Percentiles rank a stretch among this genome's conserved stretches.
phyloP scores from a whole-genome alignment of 2,797 vertebrate species.

The Sus cebifrons region DNA sequence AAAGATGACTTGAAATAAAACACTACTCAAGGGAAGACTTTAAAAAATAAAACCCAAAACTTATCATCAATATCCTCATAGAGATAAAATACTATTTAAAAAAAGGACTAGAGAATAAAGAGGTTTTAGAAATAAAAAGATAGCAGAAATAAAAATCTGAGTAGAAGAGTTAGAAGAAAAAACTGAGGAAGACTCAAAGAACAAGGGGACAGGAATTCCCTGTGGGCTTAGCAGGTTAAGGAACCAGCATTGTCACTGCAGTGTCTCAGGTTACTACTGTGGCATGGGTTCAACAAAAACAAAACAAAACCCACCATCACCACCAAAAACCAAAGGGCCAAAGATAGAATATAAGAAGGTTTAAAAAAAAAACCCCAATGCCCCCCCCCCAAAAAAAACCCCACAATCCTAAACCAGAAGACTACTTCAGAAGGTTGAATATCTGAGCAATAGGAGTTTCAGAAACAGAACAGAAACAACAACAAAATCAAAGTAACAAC shows the following conservation, averaged over 20 bases:
- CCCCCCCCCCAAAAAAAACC: background rate
- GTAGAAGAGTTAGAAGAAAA: background rate
- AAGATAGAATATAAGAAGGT: background rate
- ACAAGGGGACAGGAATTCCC: background rate
- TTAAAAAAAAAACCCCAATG: background rate
- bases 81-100: background rate
- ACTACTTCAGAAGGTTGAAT: background rate
- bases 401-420: background rate
- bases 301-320: too few relatives aligned
- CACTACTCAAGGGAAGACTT: background rate
- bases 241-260: too few relatives aligned
- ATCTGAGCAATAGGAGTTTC: slow-evolving; percentile 14
- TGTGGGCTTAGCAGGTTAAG: too few relatives aligned
- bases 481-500: background rate
- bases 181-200: slow-evolving; percentile 6
- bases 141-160: background rate
- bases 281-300: too few relatives aligned
- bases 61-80: background rate
- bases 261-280: too few relatives aligned
- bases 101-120: background rate
- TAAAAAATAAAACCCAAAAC: background rate
- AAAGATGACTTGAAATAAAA: background rate
- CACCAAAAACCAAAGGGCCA: background rate
- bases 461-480: background rate
- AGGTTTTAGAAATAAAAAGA: background rate